A percentile compares a stretch with the other conserved stretches of the same genome.
Evolutionary conservation across 2,113 vertebrate species (phyloP).

Genomic region (Sylvietta virens): DNA sequence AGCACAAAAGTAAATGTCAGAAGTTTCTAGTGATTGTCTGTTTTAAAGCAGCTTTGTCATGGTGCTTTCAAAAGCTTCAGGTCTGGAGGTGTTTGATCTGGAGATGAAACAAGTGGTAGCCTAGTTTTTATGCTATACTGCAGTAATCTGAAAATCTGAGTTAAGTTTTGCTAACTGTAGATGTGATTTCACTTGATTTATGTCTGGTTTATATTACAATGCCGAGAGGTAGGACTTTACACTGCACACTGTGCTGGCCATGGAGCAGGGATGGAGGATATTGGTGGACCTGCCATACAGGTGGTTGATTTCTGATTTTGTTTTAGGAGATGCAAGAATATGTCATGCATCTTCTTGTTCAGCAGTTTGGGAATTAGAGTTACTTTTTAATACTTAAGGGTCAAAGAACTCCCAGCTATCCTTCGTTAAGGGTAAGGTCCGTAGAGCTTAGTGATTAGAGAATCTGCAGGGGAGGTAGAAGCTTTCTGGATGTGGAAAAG

Average conservation of each 20-base stretch:
- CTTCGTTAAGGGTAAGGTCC: neutral
- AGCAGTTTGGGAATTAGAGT: neutral
- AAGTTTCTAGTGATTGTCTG: neutral
- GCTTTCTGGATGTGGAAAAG: neutral
- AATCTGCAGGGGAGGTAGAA: neutral
- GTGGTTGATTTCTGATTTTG: neutral
- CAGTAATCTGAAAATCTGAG: neutral
- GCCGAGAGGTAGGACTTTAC: neutral
- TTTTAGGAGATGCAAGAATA: neutral
- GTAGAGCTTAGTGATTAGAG: neutral
- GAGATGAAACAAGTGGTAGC: neutral
- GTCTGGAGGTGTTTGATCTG: neutral
- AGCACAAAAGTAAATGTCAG: neutral
- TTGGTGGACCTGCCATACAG: neutral
- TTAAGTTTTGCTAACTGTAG: neutral
- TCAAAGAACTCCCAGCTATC: neutral
- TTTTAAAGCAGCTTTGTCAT: neutral
- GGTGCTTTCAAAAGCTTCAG: neutral
- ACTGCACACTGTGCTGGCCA: fast-evolving
- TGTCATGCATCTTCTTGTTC: neutral
- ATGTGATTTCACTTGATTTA: neutral
- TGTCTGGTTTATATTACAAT: neutral
- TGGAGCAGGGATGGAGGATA: neutral
- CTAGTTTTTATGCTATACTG: neutral
- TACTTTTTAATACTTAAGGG: neutral